Evolutionary conservation across 1,140 invertebrate genomes (phyloP).

Genomic region (Orchesella cincta): DNA sequence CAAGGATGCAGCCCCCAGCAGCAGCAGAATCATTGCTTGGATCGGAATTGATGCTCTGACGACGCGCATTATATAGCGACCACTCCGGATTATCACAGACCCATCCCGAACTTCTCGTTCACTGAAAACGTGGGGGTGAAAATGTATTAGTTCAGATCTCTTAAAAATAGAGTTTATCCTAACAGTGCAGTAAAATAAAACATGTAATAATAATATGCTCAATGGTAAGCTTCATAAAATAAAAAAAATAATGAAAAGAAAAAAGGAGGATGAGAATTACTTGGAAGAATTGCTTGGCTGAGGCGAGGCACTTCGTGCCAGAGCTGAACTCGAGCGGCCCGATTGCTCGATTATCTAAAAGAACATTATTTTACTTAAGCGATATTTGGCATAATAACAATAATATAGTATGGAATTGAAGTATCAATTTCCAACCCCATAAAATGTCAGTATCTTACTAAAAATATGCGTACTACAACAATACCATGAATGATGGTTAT

Average conservation of each 20-base stretch:
- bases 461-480: background rate
- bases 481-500: background rate
- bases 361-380: no score
- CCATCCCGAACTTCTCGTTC: conserved; percentile 59
- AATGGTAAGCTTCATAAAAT: conserved; percentile 18
- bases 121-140: conserved; percentile 55
- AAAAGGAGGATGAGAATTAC: conserved; percentile 36
- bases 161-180: conserved; percentile 2
- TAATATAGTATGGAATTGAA: conserved; percentile 8
- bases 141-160: background rate
- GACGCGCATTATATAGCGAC: conserved; percentile 81
- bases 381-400: no score
- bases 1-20: conserved; percentile 83
- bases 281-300: conserved; percentile 42
- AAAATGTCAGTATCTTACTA: background rate
- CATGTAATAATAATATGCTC: background rate
- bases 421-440: no score
- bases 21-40: conserved; percentile 81
- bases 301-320: conserved; percentile 45
- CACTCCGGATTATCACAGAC: conserved; percentile 70
- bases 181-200: conserved; percentile 18
- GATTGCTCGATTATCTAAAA: conserved; percentile 46
- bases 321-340: conserved; percentile 46
- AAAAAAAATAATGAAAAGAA: conserved; percentile 29
- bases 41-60: conserved; percentile 86